Conservation (phyloP, 2,888 invertebrate species). For the Erpobdella octoculata region DNA sequence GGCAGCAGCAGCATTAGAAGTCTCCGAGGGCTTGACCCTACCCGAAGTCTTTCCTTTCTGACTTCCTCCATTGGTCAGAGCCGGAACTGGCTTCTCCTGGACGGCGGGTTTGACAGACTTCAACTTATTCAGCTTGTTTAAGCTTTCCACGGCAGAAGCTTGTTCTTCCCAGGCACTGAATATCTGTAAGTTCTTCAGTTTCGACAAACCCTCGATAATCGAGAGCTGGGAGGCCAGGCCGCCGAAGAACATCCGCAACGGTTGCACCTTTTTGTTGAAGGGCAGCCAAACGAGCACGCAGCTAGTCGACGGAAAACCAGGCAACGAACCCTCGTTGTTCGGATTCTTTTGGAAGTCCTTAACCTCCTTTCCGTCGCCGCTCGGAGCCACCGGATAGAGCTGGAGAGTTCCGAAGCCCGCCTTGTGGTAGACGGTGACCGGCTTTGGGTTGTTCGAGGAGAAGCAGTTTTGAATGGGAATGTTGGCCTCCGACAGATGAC, state of each 20-base stretch:
- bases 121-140: neutral
- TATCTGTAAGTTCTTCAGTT: slow-evolving; percentile 2
- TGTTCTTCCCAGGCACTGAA: slow-evolving; percentile 2
- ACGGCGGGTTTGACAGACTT: neutral
- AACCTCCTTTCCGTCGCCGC: slow-evolving; percentile 4
- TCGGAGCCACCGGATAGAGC: slow-evolving; percentile 14
- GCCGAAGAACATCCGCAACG: slow-evolving; percentile 12
- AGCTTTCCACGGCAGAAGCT: neutral
- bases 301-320: neutral
- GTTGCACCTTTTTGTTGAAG: slow-evolving; percentile 9
- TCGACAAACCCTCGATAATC: slow-evolving; percentile 12
- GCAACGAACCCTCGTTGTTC: neutral
- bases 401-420: slow-evolving; percentile 20
- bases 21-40: slow-evolving; percentile 1
- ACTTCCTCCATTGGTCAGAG: neutral
- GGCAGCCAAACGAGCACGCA: slow-evolving; percentile 18
- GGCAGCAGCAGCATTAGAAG: neutral
- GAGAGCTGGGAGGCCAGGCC: slow-evolving; percentile 2
- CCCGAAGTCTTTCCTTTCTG: neutral
- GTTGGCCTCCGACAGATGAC: neutral
- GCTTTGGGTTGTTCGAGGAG: neutral
- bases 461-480: slow-evolving; percentile 3
- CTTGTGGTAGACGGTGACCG: slow-evolving; percentile 21
- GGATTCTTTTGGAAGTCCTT: slow-evolving; percentile 17
- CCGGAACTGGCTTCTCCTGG: neutral